Conservation (phyloP, 1,140 invertebrate species). For the Drosophila novamexicana region DNA sequence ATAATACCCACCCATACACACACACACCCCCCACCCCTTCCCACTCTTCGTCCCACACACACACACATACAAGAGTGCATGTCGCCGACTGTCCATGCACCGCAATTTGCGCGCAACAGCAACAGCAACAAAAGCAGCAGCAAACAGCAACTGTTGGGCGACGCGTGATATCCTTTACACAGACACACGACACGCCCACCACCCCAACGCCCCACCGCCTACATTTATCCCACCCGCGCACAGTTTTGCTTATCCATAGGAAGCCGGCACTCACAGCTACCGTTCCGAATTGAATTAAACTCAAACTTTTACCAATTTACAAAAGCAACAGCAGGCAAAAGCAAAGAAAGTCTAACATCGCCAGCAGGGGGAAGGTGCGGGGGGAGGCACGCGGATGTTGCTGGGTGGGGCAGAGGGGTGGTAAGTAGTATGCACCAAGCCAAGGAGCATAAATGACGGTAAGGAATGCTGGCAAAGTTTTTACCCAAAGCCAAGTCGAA, state of each 20-base stretch:
- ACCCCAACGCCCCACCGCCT: not conserved
- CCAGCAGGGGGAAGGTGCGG: conserved; percentile 3
- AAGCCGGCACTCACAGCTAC: conserved; percentile 82
- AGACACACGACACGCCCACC: conserved; percentile 38
- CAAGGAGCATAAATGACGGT: conserved; percentile 57
- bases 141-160: conserved; percentile 42
- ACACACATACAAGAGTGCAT: conserved; percentile 5
- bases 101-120: conserved; percentile 69
- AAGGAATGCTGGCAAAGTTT: conserved; percentile 69
- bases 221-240: conserved; percentile 1
- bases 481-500: conserved; percentile 75
- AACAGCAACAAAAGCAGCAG: conserved; percentile 12
- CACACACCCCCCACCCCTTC: conserved; percentile 2
- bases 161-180: conserved; percentile 76
- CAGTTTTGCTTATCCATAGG: conserved; percentile 74
- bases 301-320: conserved; percentile 83
- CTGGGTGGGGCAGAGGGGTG: not conserved
- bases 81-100: conserved; percentile 69
- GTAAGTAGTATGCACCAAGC: conserved; percentile 41
- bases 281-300: conserved; percentile 84
- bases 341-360: conserved; percentile 25
- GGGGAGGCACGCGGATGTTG: conserved; percentile 7
- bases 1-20: not conserved
- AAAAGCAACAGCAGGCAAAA: conserved; percentile 73
- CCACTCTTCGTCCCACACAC: conserved; percentile 11